Evolutionary conservation across 1,140 invertebrate species (phyloP).

Genomic region (Drosophila triauraria): DNA sequence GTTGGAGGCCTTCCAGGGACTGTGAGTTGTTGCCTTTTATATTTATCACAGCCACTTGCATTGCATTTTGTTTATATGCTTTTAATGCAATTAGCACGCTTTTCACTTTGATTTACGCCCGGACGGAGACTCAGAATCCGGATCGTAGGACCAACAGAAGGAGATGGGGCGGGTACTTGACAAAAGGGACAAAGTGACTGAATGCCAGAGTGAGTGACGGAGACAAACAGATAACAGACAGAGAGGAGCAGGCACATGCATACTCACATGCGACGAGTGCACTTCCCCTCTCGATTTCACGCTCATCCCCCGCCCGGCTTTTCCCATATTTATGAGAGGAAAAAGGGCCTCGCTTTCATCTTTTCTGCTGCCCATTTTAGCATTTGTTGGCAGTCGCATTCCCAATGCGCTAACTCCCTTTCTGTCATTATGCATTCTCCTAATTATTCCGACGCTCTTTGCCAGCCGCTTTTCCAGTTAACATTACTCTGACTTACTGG

Average conservation of each 20-base stretch:
- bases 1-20: slow-evolving; percentile 22
- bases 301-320: slow-evolving; percentile 2
- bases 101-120: slow-evolving; percentile 82
- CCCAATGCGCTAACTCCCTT: slow-evolving; percentile 32
- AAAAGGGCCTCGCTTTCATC: slow-evolving; percentile 60
- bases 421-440: slow-evolving; percentile 21
- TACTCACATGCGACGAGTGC: slow-evolving; percentile 43
- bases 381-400: slow-evolving; percentile 54
- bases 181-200: slow-evolving; percentile 38
- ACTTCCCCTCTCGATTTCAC: slow-evolving; percentile 17
- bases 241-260: not conserved
- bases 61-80: slow-evolving; percentile 83
- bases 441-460: slow-evolving; percentile 16
- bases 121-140: slow-evolving; percentile 59
- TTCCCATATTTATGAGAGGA: slow-evolving; percentile 67
- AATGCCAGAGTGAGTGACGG: slow-evolving; percentile 50
- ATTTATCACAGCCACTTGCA: slow-evolving; percentile 80
- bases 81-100: slow-evolving; percentile 83
- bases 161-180: slow-evolving; percentile 26
- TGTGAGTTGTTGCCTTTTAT: slow-evolving; percentile 50
- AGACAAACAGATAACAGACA: slow-evolving; percentile 38
- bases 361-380: slow-evolving; percentile 70
- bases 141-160: slow-evolving; percentile 36
- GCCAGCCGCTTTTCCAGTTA: not conserved
- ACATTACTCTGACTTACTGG: not conserved